Conservation (phyloP, 2,113 vertebrate species). For the Dendropsophus ebraccatus region DNA sequence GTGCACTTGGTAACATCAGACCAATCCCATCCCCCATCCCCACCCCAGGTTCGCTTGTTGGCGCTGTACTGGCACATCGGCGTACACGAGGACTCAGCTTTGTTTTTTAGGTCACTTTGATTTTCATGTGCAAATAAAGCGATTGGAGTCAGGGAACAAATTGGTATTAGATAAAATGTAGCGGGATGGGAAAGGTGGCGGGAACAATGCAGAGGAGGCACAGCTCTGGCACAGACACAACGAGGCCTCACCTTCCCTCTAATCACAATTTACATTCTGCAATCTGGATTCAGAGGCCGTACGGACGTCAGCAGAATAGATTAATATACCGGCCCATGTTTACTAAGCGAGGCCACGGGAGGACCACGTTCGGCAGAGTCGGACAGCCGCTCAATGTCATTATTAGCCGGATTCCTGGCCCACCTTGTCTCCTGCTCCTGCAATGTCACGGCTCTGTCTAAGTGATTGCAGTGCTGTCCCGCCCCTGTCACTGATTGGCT, state of each 20-base stretch:
- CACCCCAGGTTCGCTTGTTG: no score
- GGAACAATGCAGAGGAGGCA: conserved; percentile 5
- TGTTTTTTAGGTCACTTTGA: not conserved
- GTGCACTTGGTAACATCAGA: no score
- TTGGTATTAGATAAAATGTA: conserved; percentile 27
- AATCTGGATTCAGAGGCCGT: conserved; percentile 23
- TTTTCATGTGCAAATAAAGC: conserved; percentile 40
- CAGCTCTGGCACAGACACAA: conserved; percentile 14
- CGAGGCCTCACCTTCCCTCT: not conserved
- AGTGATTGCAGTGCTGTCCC: no score
- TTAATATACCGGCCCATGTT: not conserved
- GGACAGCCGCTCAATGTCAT: no score
- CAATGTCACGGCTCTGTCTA: no score
- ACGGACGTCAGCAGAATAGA: conserved; percentile 27
- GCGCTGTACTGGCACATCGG: not conserved
- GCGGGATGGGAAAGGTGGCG: not conserved
- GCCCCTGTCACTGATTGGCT: no score
- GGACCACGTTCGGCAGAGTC: no score
- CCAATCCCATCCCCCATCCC: no score
- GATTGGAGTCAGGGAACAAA: conserved; percentile 35
- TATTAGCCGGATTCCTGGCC: no score
- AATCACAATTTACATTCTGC: conserved; percentile 27
- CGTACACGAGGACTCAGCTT: not conserved
- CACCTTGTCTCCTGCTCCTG: no score
- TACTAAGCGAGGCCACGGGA: not conserved